Conservation (phyloP, 2,888 invertebrate genomes). For the Diogma glabrata region DNA sequence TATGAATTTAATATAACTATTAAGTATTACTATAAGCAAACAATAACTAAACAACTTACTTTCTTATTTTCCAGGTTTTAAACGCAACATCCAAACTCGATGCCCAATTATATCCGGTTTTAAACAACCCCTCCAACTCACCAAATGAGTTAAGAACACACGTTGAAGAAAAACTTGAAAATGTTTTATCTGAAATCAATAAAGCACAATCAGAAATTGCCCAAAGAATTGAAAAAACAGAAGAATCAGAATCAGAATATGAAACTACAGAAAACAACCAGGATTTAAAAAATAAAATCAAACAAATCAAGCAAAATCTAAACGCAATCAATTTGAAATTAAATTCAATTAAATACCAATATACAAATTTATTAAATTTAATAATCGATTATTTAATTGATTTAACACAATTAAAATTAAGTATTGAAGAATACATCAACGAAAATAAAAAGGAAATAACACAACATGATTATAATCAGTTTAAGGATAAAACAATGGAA, state of each 20-base stretch:
- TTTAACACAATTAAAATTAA: constrained; percentile 47
- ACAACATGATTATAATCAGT: constrained; percentile 50
- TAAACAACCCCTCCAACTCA: constrained; percentile 49
- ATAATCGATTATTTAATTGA: constrained; percentile 59
- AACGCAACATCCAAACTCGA: constrained; percentile 56
- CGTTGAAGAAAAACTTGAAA: constrained; percentile 44
- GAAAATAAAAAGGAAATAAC: constrained; percentile 35
- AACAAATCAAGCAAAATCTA: constrained; percentile 52
- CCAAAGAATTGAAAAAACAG: constrained; percentile 51
- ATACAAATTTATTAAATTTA: constrained; percentile 56
- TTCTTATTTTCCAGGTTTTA: constrained; percentile 40
- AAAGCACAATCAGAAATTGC: constrained; percentile 56
- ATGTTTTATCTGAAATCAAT: constrained; percentile 47
- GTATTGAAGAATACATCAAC: constrained; percentile 44
- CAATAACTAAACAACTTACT: constrained; percentile 11
- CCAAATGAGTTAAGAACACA: constrained; percentile 44
- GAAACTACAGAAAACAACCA: not conserved
- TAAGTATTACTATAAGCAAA: not conserved
- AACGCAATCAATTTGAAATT: constrained; percentile 53
- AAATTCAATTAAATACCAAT: constrained; percentile 55
- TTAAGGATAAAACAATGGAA: constrained; percentile 51
- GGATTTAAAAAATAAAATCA: constrained; percentile 43
- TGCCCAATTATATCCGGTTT: constrained; percentile 61
- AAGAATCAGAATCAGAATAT: constrained; percentile 48
- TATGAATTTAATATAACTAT: no score